Evolutionary conservation across 2,888 invertebrate species (phyloP), one percentile per base, ranked within the genome.

Genomic region (Cantharis lateralis): DNA sequence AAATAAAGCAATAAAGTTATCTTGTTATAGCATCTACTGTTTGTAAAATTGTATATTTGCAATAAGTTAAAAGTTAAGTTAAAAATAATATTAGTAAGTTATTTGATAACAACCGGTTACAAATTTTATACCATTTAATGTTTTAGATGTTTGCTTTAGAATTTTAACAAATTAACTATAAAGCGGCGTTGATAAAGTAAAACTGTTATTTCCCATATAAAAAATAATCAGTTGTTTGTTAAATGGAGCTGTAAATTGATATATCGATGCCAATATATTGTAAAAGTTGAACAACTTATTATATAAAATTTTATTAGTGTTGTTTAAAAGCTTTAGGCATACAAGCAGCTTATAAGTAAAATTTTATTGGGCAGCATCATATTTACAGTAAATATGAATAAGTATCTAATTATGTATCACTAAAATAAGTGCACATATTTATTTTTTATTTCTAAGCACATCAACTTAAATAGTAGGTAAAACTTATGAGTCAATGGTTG

Each of bases 171-270:
- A 66, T 20, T 24, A 20, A 66, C 24, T 66, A 24, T 66, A 66
- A 66, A 66, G 64, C 64, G 64, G 64, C 15, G 64, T 66, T 18
- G 18, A 20, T n/a, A 66, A 66, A 20, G 64, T 13, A 66, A 20
- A 66, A 18, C 13, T 24, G 64, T 66, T 66, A 16, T 66, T 66
- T 66, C 64, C 10, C n/a, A 63, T 20, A n/a, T 66, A 20, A n/a
- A 18, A 64, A 66, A 66, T 66, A 66, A 66, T 66, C 64, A 20
- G 64, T 66, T 66, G 18, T 66, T 66, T 66, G 64, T 66, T 24
- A 66, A 18, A 16, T 66, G n/a, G 10, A 66, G 64, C 20, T 66
- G 20, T 66, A 66, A 66, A 66, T 66, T 66, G 48, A 48, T 48
- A 48, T 48, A 48, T 48, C 16, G 16, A 20, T 20, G 24, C 24